Evolutionary conservation across 2,888 invertebrate species (phyloP).

Genomic region (Xylophagus ater): DNA sequence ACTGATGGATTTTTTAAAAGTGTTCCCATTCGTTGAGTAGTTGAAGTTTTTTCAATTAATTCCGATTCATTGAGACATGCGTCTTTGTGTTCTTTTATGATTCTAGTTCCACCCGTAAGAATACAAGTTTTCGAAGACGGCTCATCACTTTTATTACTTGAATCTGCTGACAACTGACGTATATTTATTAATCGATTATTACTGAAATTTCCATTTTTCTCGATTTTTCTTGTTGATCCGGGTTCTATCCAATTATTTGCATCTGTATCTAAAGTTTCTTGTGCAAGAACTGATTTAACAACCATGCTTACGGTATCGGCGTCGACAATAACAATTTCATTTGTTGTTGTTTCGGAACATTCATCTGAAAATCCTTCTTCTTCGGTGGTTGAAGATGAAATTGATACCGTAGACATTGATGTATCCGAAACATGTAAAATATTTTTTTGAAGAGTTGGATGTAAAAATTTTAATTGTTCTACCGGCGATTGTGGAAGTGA

Average conservation of each 20-base stretch:
- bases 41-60: conserved; percentile 4
- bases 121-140: no score
- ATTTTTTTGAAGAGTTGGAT: no score
- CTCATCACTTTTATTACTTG: no score
- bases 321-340: conserved; percentile 34
- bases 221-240: conserved; percentile 16
- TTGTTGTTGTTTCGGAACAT: conserved; percentile 23
- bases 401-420: conserved; percentile 9
- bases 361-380: conserved; percentile 18
- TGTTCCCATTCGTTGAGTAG: conserved; percentile 12
- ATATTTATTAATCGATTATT: no score
- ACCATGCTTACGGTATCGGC: conserved; percentile 48
- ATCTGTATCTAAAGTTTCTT: conserved; percentile 22
- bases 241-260: conserved; percentile 20
- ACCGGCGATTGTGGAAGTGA: conserved; percentile 20
- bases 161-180: no score
- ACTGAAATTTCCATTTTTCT: no score
- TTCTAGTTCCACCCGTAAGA: conserved; percentile 5
- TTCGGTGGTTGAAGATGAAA: conserved; percentile 10
- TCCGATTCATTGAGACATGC: not conserved
- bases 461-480: not conserved
- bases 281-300: conserved; percentile 44
- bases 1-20: conserved; percentile 11
- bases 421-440: not conserved
- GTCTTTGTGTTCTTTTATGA: not conserved